These are phyloP conservation scores for Meghimatium bilineatum DNA, from an alignment of 2,888 invertebrate genomes.

Conservation along the genomic window DNA sequence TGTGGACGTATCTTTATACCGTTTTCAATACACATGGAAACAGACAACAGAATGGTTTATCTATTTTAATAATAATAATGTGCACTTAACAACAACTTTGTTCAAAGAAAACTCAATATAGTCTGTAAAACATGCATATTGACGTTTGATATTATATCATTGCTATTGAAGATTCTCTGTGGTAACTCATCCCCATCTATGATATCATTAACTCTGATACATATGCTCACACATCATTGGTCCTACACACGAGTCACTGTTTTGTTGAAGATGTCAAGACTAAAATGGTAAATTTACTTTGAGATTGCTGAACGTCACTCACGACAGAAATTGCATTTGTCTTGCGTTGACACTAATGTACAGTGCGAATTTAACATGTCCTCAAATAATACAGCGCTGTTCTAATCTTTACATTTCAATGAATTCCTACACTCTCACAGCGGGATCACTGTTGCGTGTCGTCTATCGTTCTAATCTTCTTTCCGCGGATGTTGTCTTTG, in stretches of 20 bases:
- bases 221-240: background rate
- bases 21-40: too few relatives aligned
- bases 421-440: background rate
- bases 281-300: background rate
- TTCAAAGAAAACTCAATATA: too few relatives aligned
- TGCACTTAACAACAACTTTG: too few relatives aligned
- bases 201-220: background rate
- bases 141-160: too few relatives aligned
- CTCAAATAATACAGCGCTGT: background rate
- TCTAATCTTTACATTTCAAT: background rate
- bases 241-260: background rate
- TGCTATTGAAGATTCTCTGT: too few relatives aligned
- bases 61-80: too few relatives aligned
- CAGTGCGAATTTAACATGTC: background rate
- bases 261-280: background rate
- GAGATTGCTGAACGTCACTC: background rate
- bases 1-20: too few relatives aligned
- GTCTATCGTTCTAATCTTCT: background rate
- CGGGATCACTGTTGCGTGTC: background rate
- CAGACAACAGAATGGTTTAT: too few relatives aligned
- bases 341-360: slow-evolving; percentile 18
- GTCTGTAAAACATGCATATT: too few relatives aligned
- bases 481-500: background rate
- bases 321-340: background rate
- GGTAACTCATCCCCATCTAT: background rate